phyloP scores from a whole-genome alignment of 2,888 invertebrate genomes.

The Yponomeuta cagnagella region DNA sequence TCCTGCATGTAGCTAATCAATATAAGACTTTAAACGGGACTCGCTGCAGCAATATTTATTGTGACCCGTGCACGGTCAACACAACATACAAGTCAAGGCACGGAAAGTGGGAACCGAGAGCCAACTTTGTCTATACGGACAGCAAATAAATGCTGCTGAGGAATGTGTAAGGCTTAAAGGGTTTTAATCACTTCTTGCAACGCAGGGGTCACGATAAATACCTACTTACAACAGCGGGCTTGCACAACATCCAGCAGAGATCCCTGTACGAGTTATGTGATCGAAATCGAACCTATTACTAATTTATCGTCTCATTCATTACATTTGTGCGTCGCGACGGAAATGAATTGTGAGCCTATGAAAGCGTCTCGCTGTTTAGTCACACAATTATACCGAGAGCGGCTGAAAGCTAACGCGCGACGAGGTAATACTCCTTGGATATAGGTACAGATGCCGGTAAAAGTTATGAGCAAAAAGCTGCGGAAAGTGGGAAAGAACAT shows the following conservation, averaged over 20 bases:
- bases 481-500: too few species aligned
- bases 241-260: neutral
- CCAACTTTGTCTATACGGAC: neutral
- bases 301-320: constrained; percentile 56
- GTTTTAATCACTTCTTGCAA: neutral
- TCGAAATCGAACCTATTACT: constrained; percentile 51
- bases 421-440: constrained; percentile 44
- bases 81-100: constrained; percentile 32
- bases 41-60: constrained; percentile 46
- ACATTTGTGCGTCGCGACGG: constrained; percentile 38
- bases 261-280: constrained; percentile 30
- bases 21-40: constrained; percentile 42
- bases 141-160: constrained; percentile 6
- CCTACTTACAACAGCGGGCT: neutral
- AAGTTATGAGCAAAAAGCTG: too few species aligned
- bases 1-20: constrained; percentile 32
- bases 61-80: constrained; percentile 45
- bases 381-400: constrained; percentile 51
- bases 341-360: constrained; percentile 46
- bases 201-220: neutral
- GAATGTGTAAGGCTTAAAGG: constrained; percentile 7
- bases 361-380: constrained; percentile 41
- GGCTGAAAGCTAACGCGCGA: constrained; percentile 34
- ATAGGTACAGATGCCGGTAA: neutral
- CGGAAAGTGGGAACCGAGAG: constrained; percentile 8